Evolutionary conservation across 2,797 vertebrate genomes (phyloP), one percentile per base, ranked within the genome.

Genomic region (Bryconaethiops microstoma): DNA sequence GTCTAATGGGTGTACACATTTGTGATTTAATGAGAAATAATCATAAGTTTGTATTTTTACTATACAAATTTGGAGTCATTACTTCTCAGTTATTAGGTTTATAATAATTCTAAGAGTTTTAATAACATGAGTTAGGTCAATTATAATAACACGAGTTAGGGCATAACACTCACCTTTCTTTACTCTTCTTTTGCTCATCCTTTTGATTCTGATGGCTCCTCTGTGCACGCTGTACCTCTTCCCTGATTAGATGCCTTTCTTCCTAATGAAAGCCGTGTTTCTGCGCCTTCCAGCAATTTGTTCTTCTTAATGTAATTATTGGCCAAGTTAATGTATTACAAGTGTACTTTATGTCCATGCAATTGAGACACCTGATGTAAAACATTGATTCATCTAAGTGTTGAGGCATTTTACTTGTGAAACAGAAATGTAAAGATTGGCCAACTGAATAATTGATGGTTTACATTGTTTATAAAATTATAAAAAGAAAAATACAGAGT

Each of bases 241-340:
- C 64, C 72, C 69, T 84, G 71, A 80, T 84, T 76, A 82, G 70
- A 67, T 81, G 79, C 75, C 68, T 72, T 74, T 80, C 57, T 72
- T n/a, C 70, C 76, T 86, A 84, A 81, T 84, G 80, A 82, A 67
- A 76, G 62, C 23, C 19, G 75, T 62, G 67, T 65, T 42, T 82
- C 74, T 75, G 45, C 73, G 63, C 76, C 78, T 73, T 64, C 45
- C 64, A 77, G 67, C 76, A 84, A 82, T 82, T 79, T 80, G 82
- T 82, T 80, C 70, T 57, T 80, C 78, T 79, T 76, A 76, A 78
- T 55, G 69, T 77, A 82, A 59, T 82, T 82, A 77, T 67, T 82
- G 69, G 68, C 21, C 40, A 67, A 21, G 68, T 39, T 68, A 73
- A 77, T 73, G 63, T 25, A 77, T 67, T 68, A 68, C 81, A 82